Conservation (phyloP, 2,888 invertebrate genomes). For the Tiliacea aurago region DNA sequence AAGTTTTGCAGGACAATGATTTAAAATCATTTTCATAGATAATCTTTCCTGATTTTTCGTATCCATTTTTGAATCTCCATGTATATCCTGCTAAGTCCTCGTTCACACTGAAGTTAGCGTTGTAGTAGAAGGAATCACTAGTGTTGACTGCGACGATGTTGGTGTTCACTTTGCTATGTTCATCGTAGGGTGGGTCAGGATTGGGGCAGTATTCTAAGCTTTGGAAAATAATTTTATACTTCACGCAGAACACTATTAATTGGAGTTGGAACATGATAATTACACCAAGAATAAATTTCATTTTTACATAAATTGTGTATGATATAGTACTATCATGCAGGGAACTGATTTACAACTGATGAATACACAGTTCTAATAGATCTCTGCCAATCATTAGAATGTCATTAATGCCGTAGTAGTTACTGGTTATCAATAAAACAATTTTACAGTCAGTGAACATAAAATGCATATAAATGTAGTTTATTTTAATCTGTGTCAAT, state of each 20-base stretch:
- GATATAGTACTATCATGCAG: not conserved
- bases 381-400: constrained; percentile 1
- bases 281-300: constrained; percentile 19
- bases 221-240: constrained; percentile 37
- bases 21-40: constrained; percentile 44
- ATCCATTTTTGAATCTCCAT: constrained; percentile 43
- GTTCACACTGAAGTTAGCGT: constrained; percentile 28
- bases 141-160: constrained; percentile 17
- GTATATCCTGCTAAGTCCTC: constrained; percentile 31
- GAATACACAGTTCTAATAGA: not conserved
- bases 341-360: constrained; percentile 10
- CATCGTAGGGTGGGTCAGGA: constrained; percentile 29
- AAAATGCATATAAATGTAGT: not conserved
- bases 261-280: constrained; percentile 18
- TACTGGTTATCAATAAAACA: constrained; percentile 4
- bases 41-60: constrained; percentile 30
- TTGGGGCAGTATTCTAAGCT: constrained; percentile 18
- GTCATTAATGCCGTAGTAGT: constrained; percentile 4
- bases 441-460: constrained; percentile 21
- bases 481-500: too few species aligned
- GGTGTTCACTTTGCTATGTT: constrained; percentile 18
- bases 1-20: constrained; percentile 29
- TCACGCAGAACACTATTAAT: constrained; percentile 20
- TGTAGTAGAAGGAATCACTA: constrained; percentile 35
- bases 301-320: not conserved